Evolutionary conservation across 2,113 vertebrate genomes (phyloP).

Genomic region (Chascanopsetta lugubris): DNA sequence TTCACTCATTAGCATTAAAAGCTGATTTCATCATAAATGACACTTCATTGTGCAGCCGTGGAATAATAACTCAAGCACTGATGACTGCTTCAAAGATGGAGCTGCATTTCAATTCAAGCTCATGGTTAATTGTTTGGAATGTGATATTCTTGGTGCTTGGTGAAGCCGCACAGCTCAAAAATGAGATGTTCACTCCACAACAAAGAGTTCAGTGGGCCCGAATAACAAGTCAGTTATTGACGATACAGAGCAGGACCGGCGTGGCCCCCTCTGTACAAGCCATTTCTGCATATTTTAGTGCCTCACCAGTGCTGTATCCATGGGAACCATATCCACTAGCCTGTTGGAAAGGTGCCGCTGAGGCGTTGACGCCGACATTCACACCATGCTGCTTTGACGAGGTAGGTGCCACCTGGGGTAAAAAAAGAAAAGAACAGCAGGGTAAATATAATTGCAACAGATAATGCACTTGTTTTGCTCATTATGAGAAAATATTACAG

Average conservation of each 20-base stretch:
- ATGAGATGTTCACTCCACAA: constrained; percentile 29
- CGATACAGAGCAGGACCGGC: constrained; percentile 18
- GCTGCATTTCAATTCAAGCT: no score
- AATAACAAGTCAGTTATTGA: constrained; percentile 26
- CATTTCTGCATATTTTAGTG: constrained; percentile 20
- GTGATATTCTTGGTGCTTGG: no score
- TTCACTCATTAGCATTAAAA: no score
- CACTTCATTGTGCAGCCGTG: no score
- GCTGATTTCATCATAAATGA: no score
- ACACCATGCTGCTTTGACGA: constrained; percentile 98
- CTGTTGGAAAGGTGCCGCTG: constrained; percentile 94
- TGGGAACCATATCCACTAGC: constrained; percentile 96
- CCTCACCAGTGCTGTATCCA: constrained; percentile 93
- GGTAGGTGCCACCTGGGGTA: constrained; percentile 91
- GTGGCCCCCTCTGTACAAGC: constrained; percentile 28
- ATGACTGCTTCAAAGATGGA: no score
- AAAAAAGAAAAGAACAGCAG: no score
- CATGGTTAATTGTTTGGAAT: no score
- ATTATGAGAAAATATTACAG: neutral
- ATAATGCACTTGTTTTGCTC: neutral
- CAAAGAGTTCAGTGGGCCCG: constrained; percentile 19
- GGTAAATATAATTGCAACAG: no score
- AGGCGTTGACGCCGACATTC: constrained; percentile 96
- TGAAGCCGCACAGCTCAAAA: constrained; percentile 18
- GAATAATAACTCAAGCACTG: no score